A percentile compares a stretch with the other conserved stretches of the same genome.
phyloP scores from a whole-genome alignment of 1,140 invertebrate species.

The Vollenhovia emeryi region DNA sequence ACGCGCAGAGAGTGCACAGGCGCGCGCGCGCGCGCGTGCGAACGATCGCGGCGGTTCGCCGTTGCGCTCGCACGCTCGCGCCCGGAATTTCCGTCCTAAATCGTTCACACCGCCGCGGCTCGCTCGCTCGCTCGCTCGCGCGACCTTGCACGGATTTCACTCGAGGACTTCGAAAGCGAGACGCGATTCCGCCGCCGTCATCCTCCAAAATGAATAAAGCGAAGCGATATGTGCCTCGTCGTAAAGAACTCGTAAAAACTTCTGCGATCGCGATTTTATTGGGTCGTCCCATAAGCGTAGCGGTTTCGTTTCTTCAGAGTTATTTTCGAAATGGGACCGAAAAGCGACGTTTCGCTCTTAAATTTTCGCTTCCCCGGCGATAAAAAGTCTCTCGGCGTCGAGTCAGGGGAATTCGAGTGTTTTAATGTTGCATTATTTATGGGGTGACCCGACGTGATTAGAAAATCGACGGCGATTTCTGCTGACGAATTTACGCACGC shows the following conservation, averaged over 20 bases:
- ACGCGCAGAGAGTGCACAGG: background rate
- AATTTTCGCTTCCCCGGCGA: too few relatives aligned
- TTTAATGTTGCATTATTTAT: too few relatives aligned
- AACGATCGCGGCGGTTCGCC: slow-evolving; percentile 45
- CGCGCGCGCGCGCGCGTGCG: slow-evolving; percentile 56
- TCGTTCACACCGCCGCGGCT: slow-evolving; percentile 49
- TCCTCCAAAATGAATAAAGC: background rate
- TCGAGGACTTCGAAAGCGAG: slow-evolving; percentile 68
- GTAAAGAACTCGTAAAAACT: background rate
- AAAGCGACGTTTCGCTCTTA: too few relatives aligned
- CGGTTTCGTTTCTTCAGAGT: too few relatives aligned
- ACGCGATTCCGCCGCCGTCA: slow-evolving; percentile 4
- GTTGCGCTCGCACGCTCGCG: slow-evolving; percentile 66
- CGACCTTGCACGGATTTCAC: slow-evolving; percentile 74
- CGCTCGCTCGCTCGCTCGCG: slow-evolving; percentile 36
- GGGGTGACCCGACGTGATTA: too few relatives aligned
- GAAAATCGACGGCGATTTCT: background rate
- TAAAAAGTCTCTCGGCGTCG: too few relatives aligned
- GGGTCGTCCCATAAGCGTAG: too few relatives aligned
- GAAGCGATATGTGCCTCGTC: background rate
- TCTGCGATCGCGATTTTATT: background rate
- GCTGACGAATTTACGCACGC: background rate
- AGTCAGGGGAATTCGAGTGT: too few relatives aligned
- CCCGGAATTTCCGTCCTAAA: slow-evolving; percentile 72
- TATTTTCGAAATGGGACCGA: too few relatives aligned